Evolutionary conservation across 2,113 vertebrate species (phyloP).

Genomic region (Campylorhamphus procurvoides): DNA sequence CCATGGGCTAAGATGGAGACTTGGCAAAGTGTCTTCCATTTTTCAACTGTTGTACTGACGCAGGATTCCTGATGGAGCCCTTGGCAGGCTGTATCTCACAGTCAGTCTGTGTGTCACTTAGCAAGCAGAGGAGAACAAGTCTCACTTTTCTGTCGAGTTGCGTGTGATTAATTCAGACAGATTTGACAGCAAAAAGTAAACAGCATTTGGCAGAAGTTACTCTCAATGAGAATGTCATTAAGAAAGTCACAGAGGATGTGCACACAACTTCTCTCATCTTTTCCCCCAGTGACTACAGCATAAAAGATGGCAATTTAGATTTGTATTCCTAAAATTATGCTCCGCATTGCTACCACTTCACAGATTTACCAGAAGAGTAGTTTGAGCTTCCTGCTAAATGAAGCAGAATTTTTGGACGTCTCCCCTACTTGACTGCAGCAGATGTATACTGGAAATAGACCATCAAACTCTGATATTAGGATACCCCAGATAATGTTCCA

Average conservation of each 20-base stretch:
- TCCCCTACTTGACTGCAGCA: not conserved
- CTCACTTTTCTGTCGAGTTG: not conserved
- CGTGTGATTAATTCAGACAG: conserved; percentile 26
- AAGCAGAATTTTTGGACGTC: not conserved
- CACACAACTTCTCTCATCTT: not conserved
- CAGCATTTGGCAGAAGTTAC: conserved; percentile 50
- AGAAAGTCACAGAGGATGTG: not conserved
- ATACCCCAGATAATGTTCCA: not conserved
- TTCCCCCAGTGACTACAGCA: not conserved
- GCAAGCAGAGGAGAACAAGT: not conserved
- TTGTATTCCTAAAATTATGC: conserved; percentile 22
- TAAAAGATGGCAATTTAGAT: not conserved
- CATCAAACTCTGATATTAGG: not conserved
- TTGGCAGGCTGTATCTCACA: not conserved
- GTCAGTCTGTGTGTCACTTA: conserved; percentile 31
- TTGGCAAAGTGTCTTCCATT: not conserved
- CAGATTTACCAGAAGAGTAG: not conserved
- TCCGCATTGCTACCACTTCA: not conserved
- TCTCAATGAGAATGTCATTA: conserved; percentile 8
- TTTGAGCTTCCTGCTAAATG: conserved; percentile 14
- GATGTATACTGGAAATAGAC: not conserved
- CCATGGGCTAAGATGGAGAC: not conserved
- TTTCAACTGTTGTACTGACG: conserved; percentile 19
- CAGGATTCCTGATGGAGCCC: not conserved
- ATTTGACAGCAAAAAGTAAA: conserved; percentile 42